Percentiles rank a stretch among this genome's conserved stretches.
phyloP scores from a whole-genome alignment of 2,113 vertebrate genomes.

The Zingel zingel region DNA sequence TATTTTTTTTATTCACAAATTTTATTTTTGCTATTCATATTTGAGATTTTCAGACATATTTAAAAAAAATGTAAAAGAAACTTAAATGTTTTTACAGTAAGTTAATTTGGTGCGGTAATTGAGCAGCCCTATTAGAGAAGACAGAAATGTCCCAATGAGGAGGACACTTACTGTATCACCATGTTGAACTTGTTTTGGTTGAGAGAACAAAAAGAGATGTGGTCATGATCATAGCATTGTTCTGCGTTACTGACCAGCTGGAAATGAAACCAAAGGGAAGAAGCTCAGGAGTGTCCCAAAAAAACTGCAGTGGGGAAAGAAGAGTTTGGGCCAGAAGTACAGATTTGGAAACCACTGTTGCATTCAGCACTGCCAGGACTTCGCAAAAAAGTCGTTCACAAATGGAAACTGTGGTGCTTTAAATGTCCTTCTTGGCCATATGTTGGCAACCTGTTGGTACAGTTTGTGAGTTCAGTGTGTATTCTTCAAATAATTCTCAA shows the following conservation, averaged over 20 bases:
- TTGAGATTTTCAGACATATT: no score
- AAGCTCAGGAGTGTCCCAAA: not conserved
- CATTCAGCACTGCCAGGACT: not conserved
- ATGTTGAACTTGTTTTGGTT: no score
- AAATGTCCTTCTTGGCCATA: not conserved
- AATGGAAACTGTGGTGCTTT: slow-evolving; percentile 6
- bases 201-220: no score
- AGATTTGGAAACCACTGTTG: slow-evolving; percentile 6
- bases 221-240: no score
- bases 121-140: no score
- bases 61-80: no score
- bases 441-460: not conserved
- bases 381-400: not conserved
- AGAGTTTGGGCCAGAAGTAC: not conserved
- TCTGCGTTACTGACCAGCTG: not conserved
- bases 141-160: no score
- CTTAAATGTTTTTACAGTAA: no score
- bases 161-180: no score
- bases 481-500: not conserved
- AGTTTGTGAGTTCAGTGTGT: not conserved
- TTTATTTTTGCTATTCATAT: no score
- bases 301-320: not conserved
- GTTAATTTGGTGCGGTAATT: no score
- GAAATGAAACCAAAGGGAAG: not conserved
- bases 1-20: no score